Evolutionary conservation across 2,113 vertebrate genomes (phyloP), one percentile per base, ranked within the genome.

Genomic region (Dipodomys ordii): DNA sequence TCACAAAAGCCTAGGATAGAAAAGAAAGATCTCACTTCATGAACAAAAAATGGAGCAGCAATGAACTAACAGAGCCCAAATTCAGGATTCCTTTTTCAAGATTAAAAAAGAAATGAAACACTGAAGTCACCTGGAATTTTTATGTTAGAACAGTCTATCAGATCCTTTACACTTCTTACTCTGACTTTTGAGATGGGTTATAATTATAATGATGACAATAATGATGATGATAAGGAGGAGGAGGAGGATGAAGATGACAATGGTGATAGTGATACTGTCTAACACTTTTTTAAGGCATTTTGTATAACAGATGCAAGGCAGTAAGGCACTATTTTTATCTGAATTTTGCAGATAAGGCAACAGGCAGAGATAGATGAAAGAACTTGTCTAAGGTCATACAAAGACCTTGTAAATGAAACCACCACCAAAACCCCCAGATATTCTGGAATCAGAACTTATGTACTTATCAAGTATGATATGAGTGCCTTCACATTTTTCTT

Each of bases 81-180:
- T 71, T 23, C 30, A 74, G 6, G 46, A n/a, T 67, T 88, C 10
- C 22, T 85, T 89, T 16, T 91, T 39, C 19, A 49, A 81, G 53
- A 32, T 69, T 83, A 82, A 79, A 83, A 87, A 49, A 74, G 15
- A 93, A 91, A 79, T 81, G 69, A 87, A 87, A 69, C 22, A 44
- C 18, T 67, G 28, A 78, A 25, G 49, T 68, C 22, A 74, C 53
- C 2, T 65, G 28, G 67, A 57, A 18, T 72, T 84, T 86, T 67
- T 71, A 87, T 4, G 44, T 30, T 49, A 89, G 0, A 89, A 39
- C 60, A 87, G 64, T 13, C 25, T 67, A 28, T 46, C 15, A 27
- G 20, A 20, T 68, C 18, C 23, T 82, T 87, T 49, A 28, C 6
- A n/a, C 25, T 53, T 73, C n/a, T 30, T 69, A 18, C 60, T 86